Base-by-base conservation (phyloP, 2,113 vertebrate species). In the Cheilinus undulatus region DNA sequence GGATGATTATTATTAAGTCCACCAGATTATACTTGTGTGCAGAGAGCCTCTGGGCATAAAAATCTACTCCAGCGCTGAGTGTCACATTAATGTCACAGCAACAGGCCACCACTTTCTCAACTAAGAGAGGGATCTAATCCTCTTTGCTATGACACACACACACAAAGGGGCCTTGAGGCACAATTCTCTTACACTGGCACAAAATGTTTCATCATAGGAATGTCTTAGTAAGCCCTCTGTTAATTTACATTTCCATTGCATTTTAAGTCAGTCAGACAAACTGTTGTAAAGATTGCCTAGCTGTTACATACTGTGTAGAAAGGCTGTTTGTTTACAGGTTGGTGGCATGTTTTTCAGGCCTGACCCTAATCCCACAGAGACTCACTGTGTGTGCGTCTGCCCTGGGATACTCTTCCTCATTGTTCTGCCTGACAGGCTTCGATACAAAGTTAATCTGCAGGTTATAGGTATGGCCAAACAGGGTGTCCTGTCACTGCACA, bases 321-420 rank as follows among this genome's bases (percentile, higher is more conserved):
- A 64, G 30, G 34, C 24, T 59, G 40, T 63, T 61, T 74, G 53
- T 78, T 68, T 50, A 40, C 58, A 66, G 76, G 59, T 84, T 67
- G 74, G 53, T 68, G 57, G 58, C 82, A 85, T 61, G 24, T 73
- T 84, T 85, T 84, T 81, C 75, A 56, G 64, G 56, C 64, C 46
- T 90, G 89, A 90, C 90, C 87, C 80, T 89, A 92, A 92, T 92
- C 89, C 83, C 48, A 15, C 65, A 54, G 61, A 82, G 70, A 84
- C 36, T 74, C 48, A 80, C 19, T 82, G 84, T 80, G 57, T 66
- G 28, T 17, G 24, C 27, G 49, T 26, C 62, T 64, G 59, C 8
- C 50, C 62, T 10, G 27, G 32, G 61, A 73, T 69, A 43, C 59
- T 78, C 72, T 63, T 70, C 17, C 48, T 63, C 67, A 70, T 80